phyloP scores from a whole-genome alignment of 1,140 invertebrate genomes.

The Pseudobourletiella spinata region DNA sequence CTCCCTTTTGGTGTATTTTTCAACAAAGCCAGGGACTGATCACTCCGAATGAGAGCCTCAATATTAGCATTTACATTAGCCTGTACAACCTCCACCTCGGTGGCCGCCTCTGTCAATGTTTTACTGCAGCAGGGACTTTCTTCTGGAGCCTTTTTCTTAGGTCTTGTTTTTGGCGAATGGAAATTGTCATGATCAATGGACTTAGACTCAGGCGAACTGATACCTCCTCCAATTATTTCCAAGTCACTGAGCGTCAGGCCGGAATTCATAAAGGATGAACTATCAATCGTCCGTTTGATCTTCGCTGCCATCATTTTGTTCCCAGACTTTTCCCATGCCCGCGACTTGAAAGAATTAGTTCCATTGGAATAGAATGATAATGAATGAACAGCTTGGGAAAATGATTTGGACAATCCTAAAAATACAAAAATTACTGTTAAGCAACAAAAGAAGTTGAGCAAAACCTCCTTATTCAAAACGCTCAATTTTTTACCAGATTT shows the following conservation, averaged over 20 bases:
- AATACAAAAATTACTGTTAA: background rate
- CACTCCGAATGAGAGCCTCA: slow-evolving; percentile 11
- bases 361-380: slow-evolving; percentile 22
- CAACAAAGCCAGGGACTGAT: background rate
- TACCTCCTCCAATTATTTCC: background rate
- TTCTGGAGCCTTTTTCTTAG: background rate
- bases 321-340: slow-evolving; percentile 26
- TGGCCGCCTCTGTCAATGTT: background rate
- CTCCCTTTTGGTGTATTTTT: background rate
- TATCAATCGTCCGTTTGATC: slow-evolving; percentile 18
- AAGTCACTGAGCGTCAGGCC: background rate
- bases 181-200: background rate
- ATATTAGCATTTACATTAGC: slow-evolving; percentile 10
- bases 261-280: slow-evolving; percentile 7
- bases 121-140: slow-evolving; percentile 6
- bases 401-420: background rate
- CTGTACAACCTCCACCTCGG: slow-evolving; percentile 1
- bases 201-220: slow-evolving; percentile 5
- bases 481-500: no score
- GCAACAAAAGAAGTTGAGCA: background rate
- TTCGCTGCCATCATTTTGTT: slow-evolving; percentile 21
- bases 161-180: background rate
- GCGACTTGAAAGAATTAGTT: background rate
- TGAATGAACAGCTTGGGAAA: slow-evolving; percentile 1
- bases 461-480: no score